Evolutionary conservation across 2,888 invertebrate species (phyloP).

Genomic region (Eledone cirrhosa): DNA sequence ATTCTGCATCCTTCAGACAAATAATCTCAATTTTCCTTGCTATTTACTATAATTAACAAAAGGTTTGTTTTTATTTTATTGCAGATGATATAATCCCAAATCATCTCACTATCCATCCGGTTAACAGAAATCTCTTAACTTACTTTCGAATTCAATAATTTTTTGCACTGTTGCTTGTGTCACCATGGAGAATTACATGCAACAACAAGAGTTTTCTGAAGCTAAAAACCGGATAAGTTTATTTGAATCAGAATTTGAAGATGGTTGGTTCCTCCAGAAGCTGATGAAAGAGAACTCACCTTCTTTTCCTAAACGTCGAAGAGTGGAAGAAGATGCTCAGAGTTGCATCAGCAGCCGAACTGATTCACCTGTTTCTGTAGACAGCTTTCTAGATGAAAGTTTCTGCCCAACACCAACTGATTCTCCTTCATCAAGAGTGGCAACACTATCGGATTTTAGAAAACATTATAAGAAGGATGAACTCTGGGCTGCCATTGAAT

Average conservation of each 20-base stretch:
- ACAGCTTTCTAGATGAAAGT: constrained; percentile 45
- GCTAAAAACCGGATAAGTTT: constrained; percentile 16
- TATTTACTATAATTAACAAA: too few species aligned
- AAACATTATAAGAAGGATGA: constrained; percentile 75
- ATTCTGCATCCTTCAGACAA: too few species aligned
- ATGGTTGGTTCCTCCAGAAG: neutral
- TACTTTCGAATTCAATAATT: neutral
- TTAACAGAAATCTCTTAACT: constrained; percentile 4
- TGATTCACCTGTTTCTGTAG: constrained; percentile 18
- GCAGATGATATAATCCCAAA: too few species aligned
- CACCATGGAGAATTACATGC: neutral
- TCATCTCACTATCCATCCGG: neutral
- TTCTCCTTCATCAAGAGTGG: constrained; percentile 49
- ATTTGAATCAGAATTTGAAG: constrained; percentile 17
- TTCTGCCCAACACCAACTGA: constrained; percentile 49
- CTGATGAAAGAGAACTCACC: constrained; percentile 34
- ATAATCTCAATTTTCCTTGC: too few species aligned
- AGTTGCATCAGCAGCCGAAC: constrained; percentile 38
- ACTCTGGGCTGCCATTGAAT: constrained; percentile 89
- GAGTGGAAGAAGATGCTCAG: constrained; percentile 45
- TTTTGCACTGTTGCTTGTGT: neutral
- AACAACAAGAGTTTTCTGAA: constrained; percentile 15
- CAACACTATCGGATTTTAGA: constrained; percentile 51
- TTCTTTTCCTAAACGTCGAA: constrained; percentile 51
- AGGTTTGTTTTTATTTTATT: too few species aligned